A percentile compares a stretch with the other conserved stretches of the same genome.
Evolutionary conservation across 30 jellyfish, hydroid and myxozoan genomes (phyloP).

Genomic region (Sanderia malayensis): DNA sequence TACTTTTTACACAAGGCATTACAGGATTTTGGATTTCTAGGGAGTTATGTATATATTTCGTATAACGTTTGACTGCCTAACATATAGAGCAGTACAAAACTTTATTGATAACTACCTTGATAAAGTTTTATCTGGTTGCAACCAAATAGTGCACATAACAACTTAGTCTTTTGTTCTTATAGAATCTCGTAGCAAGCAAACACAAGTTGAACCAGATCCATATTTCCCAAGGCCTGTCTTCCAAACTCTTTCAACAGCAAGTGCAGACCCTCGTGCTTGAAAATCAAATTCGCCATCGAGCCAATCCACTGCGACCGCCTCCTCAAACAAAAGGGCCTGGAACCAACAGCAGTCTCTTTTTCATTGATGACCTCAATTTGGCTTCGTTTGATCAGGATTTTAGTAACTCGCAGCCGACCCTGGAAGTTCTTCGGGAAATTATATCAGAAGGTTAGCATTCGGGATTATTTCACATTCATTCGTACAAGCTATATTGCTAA

Average conservation of each 20-base stretch:
- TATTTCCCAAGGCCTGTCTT: slow-evolving; percentile 13
- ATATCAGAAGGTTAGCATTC: slow-evolving; percentile 59
- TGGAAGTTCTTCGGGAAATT: slow-evolving; percentile 64
- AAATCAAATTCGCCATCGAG: slow-evolving; percentile 23
- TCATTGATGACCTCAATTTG: slow-evolving; percentile 63
- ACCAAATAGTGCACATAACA: too few species aligned
- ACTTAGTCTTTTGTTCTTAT: slow-evolving; percentile 1
- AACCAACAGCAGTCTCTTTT: slow-evolving; percentile 29
- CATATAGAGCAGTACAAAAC: too few species aligned
- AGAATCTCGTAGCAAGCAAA: slow-evolving; percentile 22
- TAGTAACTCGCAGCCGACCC: slow-evolving; percentile 39
- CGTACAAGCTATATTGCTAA: too few species aligned
- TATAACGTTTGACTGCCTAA: too few species aligned
- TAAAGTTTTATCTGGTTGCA: too few species aligned
- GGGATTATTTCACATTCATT: not conserved
- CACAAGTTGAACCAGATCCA: slow-evolving; percentile 2
- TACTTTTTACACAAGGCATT: too few species aligned
- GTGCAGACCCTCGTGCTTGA: slow-evolving; percentile 33
- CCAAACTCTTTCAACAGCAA: slow-evolving; percentile 39
- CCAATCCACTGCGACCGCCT: slow-evolving; percentile 30
- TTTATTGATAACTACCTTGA: too few species aligned
- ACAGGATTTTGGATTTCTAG: too few species aligned
- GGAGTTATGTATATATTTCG: too few species aligned
- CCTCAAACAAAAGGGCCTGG: slow-evolving; percentile 27
- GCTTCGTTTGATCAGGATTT: slow-evolving; percentile 15